Evolutionary conservation across 2,113 vertebrate genomes (phyloP), one percentile per base, ranked within the genome.

Genomic region (Elephantulus edwardii): DNA sequence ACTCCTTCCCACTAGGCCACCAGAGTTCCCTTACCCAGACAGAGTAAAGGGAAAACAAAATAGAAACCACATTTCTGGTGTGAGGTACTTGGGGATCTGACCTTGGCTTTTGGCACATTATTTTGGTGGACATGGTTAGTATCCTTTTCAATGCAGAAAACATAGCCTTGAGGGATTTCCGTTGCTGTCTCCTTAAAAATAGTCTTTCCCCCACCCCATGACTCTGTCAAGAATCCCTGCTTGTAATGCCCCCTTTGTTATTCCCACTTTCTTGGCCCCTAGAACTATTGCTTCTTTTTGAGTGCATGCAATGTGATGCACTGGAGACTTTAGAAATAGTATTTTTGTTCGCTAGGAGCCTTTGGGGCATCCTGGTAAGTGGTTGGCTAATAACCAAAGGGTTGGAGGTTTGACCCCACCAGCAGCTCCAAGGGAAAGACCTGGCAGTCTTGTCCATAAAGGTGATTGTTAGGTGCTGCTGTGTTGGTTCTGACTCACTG

Each of bases 221-320:
- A 66, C 90, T 52, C 30, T 8, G 48, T 46, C 44, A 48, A 40
- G 56, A 77, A 88, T 46, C 75, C 85, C 33, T 48, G 35, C 64
- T 42, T 38, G 2, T 52, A 35, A 40, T 5, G 76, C 83, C 50
- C 84, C 44, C 2, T 8, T 78, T 40, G 54, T 89, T 56, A 62
- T 20, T 87, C 64, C 24, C 60, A 56, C 52, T 86, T 46, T 35
- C 60, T 35, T 13, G 71, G 48, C 56, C 54, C 38, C 8, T 81
- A 22, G 6, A 22, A 52, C 42, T 19, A 75, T 22, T 1, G 2
- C 20, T 30, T 72, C 40, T 77, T 64, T 64, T 52, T 46, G 26
- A 6, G 52, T 4, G 17, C 30, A 35, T 13, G 4, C 24, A 16
- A 0, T 33, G 0, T 2, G 46, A 38, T 0, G 0, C 5, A 28